A percentile compares a stretch with the other conserved stretches of the same genome.
These are phyloP conservation scores for Phylloscopus trochiloides DNA, from an alignment of 2,113 vertebrate genomes.

Conservation along the genomic window DNA sequence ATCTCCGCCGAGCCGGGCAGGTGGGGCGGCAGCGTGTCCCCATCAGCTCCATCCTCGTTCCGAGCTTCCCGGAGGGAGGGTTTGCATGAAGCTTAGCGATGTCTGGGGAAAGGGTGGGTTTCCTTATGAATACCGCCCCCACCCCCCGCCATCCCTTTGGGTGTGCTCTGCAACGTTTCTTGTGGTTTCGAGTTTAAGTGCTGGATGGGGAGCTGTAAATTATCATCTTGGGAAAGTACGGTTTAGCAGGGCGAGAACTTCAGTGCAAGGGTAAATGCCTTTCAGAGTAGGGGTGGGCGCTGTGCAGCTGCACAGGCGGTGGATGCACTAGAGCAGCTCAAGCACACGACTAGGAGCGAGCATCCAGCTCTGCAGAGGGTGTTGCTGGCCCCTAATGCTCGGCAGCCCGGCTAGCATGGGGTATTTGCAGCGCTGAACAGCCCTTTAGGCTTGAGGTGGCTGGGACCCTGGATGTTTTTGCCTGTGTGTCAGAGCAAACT, in stretches of 20 bases:
- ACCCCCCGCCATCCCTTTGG: not conserved
- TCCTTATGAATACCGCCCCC: not conserved
- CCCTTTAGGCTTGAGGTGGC: not conserved
- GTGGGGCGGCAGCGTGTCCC: not conserved
- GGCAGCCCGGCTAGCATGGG: not conserved
- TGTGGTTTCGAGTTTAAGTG: not conserved
- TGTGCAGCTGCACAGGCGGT: not conserved
- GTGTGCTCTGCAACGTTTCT: not conserved
- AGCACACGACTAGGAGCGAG: not conserved
- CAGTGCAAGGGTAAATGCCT: not conserved
- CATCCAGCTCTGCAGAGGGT: not conserved
- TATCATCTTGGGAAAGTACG: not conserved
- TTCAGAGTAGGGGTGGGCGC: not conserved
- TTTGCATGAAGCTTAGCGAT: not conserved
- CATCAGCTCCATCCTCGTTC: fast-evolving
- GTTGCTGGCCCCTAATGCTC: not conserved
- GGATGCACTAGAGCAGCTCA: not conserved
- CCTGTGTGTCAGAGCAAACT: constrained; percentile 44
- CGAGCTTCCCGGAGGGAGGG: not conserved
- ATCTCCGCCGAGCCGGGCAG: not conserved
- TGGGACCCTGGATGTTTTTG: not conserved
- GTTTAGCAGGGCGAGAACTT: constrained; percentile 6
- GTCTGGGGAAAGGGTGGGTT: not conserved
- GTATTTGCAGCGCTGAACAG: not conserved
- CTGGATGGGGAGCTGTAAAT: not conserved